phyloP scores from a whole-genome alignment of 2,113 vertebrate genomes.

The Gasterosteus aculeatus region DNA sequence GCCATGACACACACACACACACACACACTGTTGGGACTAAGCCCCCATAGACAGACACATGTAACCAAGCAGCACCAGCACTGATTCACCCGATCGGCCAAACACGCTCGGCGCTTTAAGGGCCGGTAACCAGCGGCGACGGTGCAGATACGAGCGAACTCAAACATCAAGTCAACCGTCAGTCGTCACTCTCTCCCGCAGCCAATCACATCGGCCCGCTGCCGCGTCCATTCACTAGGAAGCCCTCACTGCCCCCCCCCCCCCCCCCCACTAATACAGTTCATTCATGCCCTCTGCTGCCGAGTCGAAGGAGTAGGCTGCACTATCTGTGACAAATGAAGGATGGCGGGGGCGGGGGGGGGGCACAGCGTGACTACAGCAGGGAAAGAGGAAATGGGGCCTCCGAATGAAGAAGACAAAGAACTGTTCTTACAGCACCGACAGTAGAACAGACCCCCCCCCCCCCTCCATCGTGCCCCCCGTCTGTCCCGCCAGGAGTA shows the following conservation, averaged over 20 bases:
- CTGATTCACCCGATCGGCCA: constrained; percentile 58
- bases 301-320: constrained; percentile 46
- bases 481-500: not conserved
- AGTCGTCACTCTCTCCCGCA: constrained; percentile 37
- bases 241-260: constrained; percentile 48
- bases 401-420: constrained; percentile 15
- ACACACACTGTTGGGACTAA: constrained; percentile 71
- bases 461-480: not conserved
- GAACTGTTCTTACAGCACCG: constrained; percentile 25
- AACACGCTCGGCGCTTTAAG: constrained; percentile 27
- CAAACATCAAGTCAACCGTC: constrained; percentile 37
- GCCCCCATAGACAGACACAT: constrained; percentile 70
- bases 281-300: constrained; percentile 71
- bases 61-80: constrained; percentile 59
- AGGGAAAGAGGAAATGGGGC: constrained; percentile 41
- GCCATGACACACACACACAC: constrained; percentile 33
- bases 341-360: not conserved
- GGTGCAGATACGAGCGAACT: constrained; percentile 29
- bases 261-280: constrained; percentile 25
- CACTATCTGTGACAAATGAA: constrained; percentile 49
- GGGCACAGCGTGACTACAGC: constrained; percentile 27
- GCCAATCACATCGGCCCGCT: constrained; percentile 72
- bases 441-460: constrained; percentile 5
- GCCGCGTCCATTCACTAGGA: constrained; percentile 82
- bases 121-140: constrained; percentile 44